Evolutionary conservation across 2,797 vertebrate species (phyloP).

Genomic region (Rhabdophis nuchalis): DNA sequence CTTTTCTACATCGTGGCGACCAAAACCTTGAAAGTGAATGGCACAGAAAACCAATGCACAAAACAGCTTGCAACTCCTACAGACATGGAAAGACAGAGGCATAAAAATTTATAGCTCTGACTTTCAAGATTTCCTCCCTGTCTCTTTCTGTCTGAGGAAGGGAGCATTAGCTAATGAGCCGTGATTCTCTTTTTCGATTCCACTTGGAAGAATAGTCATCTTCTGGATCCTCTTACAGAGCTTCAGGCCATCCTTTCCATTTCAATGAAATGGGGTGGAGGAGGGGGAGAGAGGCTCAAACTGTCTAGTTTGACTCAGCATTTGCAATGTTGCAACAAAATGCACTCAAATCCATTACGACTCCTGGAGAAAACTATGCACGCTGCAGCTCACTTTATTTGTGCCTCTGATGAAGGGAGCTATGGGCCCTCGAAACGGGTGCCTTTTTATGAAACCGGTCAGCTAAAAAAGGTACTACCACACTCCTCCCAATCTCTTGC

Average conservation of each 20-base stretch:
- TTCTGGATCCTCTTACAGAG: not conserved
- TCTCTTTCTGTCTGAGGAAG: not conserved
- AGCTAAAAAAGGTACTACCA: not conserved
- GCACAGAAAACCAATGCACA: not conserved
- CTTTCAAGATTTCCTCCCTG: not conserved
- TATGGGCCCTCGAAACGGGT: not conserved
- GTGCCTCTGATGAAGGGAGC: not conserved
- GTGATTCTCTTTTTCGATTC: not conserved
- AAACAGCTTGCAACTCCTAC: not conserved
- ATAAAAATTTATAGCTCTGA: not conserved
- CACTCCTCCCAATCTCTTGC: not conserved
- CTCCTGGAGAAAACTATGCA: not conserved
- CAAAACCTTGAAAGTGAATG: not conserved
- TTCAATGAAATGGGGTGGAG: not conserved
- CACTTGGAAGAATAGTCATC: conserved; percentile 1
- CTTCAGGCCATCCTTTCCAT: not conserved
- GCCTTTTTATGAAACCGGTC: not conserved
- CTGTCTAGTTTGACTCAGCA: not conserved
- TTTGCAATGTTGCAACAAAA: not conserved
- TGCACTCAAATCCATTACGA: not conserved
- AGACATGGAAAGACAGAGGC: not conserved
- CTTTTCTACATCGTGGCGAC: too few species aligned
- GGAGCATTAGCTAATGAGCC: not conserved
- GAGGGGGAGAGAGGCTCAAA: not conserved
- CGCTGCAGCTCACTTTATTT: not conserved